These are phyloP conservation scores for Botrylloides violaceus DNA, from an alignment of 23 tunicate genomes.

Conservation along the genomic window DNA sequence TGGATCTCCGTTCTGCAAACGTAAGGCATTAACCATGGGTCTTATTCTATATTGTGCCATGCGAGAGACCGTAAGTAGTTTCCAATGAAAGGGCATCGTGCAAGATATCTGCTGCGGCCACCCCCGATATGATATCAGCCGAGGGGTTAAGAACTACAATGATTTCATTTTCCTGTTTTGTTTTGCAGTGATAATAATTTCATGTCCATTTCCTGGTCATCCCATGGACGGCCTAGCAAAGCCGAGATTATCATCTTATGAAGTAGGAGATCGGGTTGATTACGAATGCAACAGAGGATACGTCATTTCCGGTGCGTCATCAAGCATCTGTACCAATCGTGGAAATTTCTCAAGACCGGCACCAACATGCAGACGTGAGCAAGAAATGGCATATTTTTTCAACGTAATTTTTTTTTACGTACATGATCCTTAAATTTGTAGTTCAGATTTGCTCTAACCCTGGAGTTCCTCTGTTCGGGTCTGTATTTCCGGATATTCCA, in stretches of 20 bases:
- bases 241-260: constrained; percentile 1
- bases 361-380: constrained; percentile 26
- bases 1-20: neutral
- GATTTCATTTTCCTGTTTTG: too few relatives aligned
- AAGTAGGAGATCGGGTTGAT: constrained; percentile 9
- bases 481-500: constrained; percentile 13
- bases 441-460: constrained; percentile 9
- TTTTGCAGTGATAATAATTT: constrained; percentile 11
- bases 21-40: neutral
- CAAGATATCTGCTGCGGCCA: too few relatives aligned
- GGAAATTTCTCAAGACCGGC: constrained; percentile 18
- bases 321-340: neutral
- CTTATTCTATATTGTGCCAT: too few relatives aligned
- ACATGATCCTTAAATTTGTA: neutral
- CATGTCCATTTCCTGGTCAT: constrained; percentile 20
- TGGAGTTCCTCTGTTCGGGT: constrained; percentile 17
- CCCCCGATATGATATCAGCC: too few relatives aligned
- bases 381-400: neutral
- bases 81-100: too few relatives aligned
- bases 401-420: neutral
- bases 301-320: constrained; percentile 1
- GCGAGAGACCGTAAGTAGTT: too few relatives aligned
- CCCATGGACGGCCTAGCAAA: constrained; percentile 1
- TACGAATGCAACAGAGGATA: constrained; percentile 23
- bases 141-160: too few relatives aligned